Evolutionary conservation across 2,888 invertebrate genomes (phyloP).

Genomic region (Harpalus rubripes): DNA sequence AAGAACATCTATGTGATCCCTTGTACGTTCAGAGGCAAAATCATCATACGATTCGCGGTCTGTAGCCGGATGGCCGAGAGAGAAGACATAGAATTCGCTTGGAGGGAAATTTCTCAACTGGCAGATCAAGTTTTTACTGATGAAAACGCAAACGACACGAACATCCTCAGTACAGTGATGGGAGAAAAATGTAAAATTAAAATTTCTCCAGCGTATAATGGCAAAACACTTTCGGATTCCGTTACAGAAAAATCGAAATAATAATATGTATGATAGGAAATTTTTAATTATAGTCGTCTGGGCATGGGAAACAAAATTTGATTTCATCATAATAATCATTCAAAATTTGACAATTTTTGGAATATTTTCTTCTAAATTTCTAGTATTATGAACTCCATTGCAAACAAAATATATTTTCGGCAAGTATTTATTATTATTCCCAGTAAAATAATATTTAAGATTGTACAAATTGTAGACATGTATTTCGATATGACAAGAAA

Average conservation of each 20-base stretch:
- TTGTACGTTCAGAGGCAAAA: constrained; percentile 83
- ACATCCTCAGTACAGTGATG: constrained; percentile 50
- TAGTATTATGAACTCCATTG: constrained; percentile 28
- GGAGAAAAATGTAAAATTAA: constrained; percentile 64
- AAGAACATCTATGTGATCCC: constrained; percentile 91
- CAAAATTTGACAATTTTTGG: constrained; percentile 40
- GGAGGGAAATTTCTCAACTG: constrained; percentile 73
- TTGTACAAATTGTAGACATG: constrained; percentile 27
- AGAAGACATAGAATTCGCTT: constrained; percentile 87
- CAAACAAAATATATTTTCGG: constrained; percentile 27
- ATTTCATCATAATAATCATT: constrained; percentile 32
- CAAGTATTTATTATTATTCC: constrained; percentile 19
- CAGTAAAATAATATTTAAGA: constrained; percentile 19
- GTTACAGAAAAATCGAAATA: constrained; percentile 62
- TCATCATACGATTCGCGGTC: constrained; percentile 89
- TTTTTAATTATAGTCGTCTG: constrained; percentile 20
- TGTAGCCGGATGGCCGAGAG: constrained; percentile 86
- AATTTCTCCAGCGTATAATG: constrained; percentile 48
- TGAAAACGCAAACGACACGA: constrained; percentile 47
- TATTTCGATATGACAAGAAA: background rate
- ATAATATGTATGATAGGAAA: constrained; percentile 17
- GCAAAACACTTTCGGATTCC: constrained; percentile 28
- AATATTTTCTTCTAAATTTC: constrained; percentile 15
- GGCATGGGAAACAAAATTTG: constrained; percentile 40
- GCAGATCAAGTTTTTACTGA: constrained; percentile 50